Evolutionary conservation across 2,113 vertebrate species (phyloP), one percentile per base, ranked within the genome.

Genomic region (Pangasianodon gigas): DNA sequence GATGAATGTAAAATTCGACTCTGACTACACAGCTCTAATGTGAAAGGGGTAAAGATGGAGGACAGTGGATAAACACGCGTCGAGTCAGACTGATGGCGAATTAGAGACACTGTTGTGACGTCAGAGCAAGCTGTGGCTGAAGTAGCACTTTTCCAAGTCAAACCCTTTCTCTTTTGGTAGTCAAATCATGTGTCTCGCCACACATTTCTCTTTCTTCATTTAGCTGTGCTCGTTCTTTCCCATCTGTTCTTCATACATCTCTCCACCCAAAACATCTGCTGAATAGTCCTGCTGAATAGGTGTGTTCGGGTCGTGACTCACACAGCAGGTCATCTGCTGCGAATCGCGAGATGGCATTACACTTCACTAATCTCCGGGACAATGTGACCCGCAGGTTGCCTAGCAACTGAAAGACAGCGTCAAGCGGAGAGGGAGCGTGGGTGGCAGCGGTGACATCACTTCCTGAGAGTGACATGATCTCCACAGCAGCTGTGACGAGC

Each of bases 321-420:
- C 32, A 29, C 71, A 86, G 62, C 82, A 87, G 79, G 88, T 84
- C 90, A 58, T 87, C 84, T 85, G 87, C 67, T 89, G 16, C 32
- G 19, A 80, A 48, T 65, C 75, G 87, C 90, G 41, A 87, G 92
- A 95, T 95, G 92, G 94, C 92, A 93, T 95, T 94, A 93, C 86
- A 94, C 94, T 93, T 93, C 92, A 94, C 91, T 93, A 93, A 96
- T 95, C 94, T 90, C 92, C 89, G 90, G 83, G 90, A 95, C 93
- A 94, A 93, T 94, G 91, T 94, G 94, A 95, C 92, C 92, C 93
- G 88, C 92, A 84, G 92, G 95, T 95, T 95, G 94, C 95, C 92
- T 95, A 90, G 95, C 94, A 94, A 95, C 95, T 5, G 85, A 88
- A 89, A 58, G 65, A 89, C 92, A 92, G 93, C 93, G 87, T 87